Conservation (phyloP, 2,797 vertebrate species). For the Malurus splendens region DNA sequence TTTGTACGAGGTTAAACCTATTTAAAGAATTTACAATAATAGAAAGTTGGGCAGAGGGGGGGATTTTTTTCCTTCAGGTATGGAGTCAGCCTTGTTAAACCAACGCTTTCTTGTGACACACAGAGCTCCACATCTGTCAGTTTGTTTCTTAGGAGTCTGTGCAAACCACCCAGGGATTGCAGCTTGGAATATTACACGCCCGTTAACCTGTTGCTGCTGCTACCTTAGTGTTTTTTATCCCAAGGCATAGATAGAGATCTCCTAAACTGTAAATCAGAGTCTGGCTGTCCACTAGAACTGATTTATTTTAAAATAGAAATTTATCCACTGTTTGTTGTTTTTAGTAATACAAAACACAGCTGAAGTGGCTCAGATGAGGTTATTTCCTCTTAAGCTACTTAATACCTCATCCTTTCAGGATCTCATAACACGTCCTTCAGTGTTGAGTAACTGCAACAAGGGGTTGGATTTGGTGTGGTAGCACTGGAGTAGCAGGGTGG, state of each 20-base stretch:
- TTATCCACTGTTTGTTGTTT: neutral
- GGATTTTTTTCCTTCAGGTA: neutral
- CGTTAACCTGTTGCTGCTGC: neutral
- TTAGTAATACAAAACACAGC: neutral
- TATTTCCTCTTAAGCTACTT: neutral
- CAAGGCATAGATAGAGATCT: neutral
- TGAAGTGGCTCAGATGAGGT: neutral
- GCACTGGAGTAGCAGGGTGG: neutral
- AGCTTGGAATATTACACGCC: neutral
- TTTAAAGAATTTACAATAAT: neutral
- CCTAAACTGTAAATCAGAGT: neutral
- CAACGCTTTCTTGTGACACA: rapidly evolving
- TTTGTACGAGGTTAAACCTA: neutral
- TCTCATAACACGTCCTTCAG: neutral
- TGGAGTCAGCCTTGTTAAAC: neutral
- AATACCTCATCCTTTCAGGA: neutral
- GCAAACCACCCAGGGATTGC: neutral
- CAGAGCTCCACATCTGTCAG: neutral
- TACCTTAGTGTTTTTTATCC: neutral
- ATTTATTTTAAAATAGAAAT: neutral
- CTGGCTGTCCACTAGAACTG: neutral
- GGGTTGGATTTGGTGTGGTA: neutral
- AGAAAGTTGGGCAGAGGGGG: neutral
- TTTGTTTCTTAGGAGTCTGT: neutral
- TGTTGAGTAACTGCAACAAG: neutral